Percentiles rank a stretch among this genome's conserved stretches.
Conservation (phyloP, 1,140 invertebrate species). For the Cotesia chilonis region DNA sequence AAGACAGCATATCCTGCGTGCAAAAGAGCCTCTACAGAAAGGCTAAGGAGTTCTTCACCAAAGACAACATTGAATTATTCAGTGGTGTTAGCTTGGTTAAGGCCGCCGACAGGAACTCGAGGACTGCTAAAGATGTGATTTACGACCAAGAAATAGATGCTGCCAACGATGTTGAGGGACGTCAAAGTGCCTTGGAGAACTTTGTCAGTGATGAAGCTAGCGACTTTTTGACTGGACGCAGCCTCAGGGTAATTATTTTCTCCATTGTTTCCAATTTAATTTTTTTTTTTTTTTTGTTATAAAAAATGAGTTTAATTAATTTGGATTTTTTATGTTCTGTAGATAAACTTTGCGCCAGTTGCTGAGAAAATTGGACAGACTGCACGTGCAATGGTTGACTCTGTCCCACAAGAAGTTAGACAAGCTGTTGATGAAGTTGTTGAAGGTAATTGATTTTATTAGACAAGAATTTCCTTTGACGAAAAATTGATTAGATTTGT, state of each 20-base stretch:
- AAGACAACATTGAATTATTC: conserved; percentile 68
- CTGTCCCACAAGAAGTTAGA: conserved; percentile 64
- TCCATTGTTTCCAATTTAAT: neutral
- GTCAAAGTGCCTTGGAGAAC: conserved; percentile 70
- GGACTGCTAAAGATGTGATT: conserved; percentile 59
- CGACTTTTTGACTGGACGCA: conserved; percentile 70
- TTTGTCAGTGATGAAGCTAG: conserved; percentile 68
- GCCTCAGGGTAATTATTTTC: conserved; percentile 57
- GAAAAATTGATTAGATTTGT: no score
- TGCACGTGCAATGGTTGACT: conserved; percentile 65
- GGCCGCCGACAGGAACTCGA: conserved; percentile 54
- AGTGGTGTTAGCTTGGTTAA: conserved; percentile 69
- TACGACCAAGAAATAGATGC: conserved; percentile 64
- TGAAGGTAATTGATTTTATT: conserved; percentile 65
- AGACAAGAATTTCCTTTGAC: neutral
- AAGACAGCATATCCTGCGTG: conserved; percentile 74
- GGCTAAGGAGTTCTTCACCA: conserved; percentile 71
- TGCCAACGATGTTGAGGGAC: conserved; percentile 64
- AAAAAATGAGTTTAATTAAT: neutral
- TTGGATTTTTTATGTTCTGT: conserved; percentile 36
- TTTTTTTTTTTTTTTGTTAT: conserved; percentile 6
- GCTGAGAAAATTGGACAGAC: conserved; percentile 64
- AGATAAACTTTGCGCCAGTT: conserved; percentile 66
- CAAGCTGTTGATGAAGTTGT: conserved; percentile 68
- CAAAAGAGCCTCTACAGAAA: conserved; percentile 70